Evolutionary conservation across 2,797 vertebrate genomes (phyloP), one percentile per base, ranked within the genome.

Genomic region (Sylvia borin): DNA sequence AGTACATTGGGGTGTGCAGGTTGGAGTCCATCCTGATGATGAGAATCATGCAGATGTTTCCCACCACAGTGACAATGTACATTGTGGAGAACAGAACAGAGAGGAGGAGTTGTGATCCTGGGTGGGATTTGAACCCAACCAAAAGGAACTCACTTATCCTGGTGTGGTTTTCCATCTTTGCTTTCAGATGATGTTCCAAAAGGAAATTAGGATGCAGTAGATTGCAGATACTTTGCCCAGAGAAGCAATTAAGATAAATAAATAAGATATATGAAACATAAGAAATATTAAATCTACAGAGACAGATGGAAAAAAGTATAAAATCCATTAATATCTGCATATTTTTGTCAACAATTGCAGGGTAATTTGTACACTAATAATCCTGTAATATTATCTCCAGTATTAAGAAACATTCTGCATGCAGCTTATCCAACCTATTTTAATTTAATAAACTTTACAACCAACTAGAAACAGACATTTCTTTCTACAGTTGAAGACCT

Each of bases 1-100:
- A 96, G 50, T 97, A 97, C 96, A 97, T 97, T 13, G 96, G 96
- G 3, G 76, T 96, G 60, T 91, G 96, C 38, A 97, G 94, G 31
- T 13, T 83, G 55, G 85, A 54, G 62, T 96, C 94, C 27, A 5
- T 65, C 40, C 70, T 86, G 34, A 96, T 94, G 62, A 87, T 27
- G 55, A 96, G 13, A 3, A 96, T 93, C 31, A 97, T 96, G 51
- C 93, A 96, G 43, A 75, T 4, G 22, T 97, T 98, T 18, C 96
- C 97, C 13, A 51, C 48, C 3, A 97, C 7, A 9, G 94, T 97
- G 72, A 97, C 16, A 31, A 95, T 14, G 16, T 96, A 97, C 32
- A 97, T 47, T 5, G 20, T 40, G 71, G 93, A 87, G 79, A 97
- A 96, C 40, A 95, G 68, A 24, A 65, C 27, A 26, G 96, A 96